Evolutionary conservation across 2,888 invertebrate species (phyloP).

Genomic region (Cerceris rybyensis): DNA sequence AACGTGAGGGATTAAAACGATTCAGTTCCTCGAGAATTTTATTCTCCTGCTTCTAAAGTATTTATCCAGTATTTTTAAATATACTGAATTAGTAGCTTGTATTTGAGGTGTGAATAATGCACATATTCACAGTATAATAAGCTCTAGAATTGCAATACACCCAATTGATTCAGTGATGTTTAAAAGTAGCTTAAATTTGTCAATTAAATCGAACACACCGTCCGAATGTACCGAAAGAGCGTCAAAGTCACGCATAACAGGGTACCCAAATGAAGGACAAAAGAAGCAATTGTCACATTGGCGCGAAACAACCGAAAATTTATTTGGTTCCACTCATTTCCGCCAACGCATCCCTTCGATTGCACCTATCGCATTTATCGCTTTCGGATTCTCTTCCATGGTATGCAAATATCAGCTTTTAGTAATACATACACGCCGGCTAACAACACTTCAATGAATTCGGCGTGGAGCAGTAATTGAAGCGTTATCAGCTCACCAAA

Average conservation of each 20-base stretch:
- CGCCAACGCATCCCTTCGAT: neutral
- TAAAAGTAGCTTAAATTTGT: no score
- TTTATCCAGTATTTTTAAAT: no score
- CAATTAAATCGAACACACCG: no score
- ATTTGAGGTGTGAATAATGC: no score
- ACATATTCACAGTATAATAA: no score
- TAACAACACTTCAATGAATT: slow-evolving; percentile 19
- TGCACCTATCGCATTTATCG: neutral
- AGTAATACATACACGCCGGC: neutral
- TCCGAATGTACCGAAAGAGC: no score
- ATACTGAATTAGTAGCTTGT: no score
- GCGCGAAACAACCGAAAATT: slow-evolving; percentile 3
- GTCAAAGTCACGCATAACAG: neutral
- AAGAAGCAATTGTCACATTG: neutral
- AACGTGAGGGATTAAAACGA: no score
- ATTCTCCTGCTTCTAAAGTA: no score
- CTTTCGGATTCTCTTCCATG: neutral
- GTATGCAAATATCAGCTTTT: slow-evolving; percentile 12
- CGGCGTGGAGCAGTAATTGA: slow-evolving; percentile 39
- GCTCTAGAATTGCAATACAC: no score
- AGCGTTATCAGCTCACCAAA: slow-evolving; percentile 46
- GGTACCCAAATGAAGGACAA: neutral
- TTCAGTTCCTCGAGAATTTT: no score
- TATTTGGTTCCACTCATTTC: neutral
- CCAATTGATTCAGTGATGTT: no score